Percentiles rank a stretch among this genome's conserved stretches.
phyloP scores from a whole-genome alignment of 2,113 vertebrate genomes.

The Vanacampus margaritifer region DNA sequence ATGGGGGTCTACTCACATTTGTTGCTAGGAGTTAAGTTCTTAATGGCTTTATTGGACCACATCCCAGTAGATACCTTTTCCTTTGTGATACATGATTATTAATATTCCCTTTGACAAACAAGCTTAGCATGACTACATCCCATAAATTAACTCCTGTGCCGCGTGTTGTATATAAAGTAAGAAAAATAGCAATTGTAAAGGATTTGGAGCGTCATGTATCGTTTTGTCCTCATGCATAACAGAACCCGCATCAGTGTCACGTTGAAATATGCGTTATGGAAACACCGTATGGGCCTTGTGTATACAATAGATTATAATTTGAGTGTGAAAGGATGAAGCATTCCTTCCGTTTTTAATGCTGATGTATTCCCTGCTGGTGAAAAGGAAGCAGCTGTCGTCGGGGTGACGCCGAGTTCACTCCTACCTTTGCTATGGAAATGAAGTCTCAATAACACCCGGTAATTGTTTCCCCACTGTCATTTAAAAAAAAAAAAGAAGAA shows the following conservation, averaged over 20 bases:
- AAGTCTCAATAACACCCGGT: constrained; percentile 31
- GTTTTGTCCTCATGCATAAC: constrained; percentile 1
- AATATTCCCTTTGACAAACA: too few relatives aligned
- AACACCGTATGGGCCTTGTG: background rate
- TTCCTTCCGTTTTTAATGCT: constrained; percentile 17
- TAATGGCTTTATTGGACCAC: too few relatives aligned
- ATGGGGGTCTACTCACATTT: too few relatives aligned
- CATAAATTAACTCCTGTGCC: too few relatives aligned
- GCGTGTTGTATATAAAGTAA: constrained; percentile 9
- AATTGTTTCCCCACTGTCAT: constrained; percentile 41
- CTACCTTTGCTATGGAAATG: constrained; percentile 53
- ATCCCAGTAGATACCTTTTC: too few relatives aligned
- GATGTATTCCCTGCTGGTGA: constrained; percentile 19
- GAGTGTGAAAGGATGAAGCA: constrained; percentile 13
- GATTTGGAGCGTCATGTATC: constrained; percentile 16
- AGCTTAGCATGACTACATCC: too few relatives aligned
- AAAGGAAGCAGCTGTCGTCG: constrained; percentile 18
- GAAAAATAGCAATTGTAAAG: constrained; percentile 38
- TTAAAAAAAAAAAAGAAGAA: constrained; percentile 24
- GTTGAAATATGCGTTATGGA: constrained; percentile 22
- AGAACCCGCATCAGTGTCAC: constrained; percentile 14
- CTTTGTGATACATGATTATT: too few relatives aligned
- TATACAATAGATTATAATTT: constrained; percentile 21
- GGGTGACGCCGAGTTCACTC: constrained; percentile 54
- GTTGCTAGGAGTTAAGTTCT: too few relatives aligned